A percentile compares a stretch with the other conserved stretches of the same genome.
phyloP scores from a whole-genome alignment of 2,797 vertebrate species.

The Gorsachius magnificus region DNA sequence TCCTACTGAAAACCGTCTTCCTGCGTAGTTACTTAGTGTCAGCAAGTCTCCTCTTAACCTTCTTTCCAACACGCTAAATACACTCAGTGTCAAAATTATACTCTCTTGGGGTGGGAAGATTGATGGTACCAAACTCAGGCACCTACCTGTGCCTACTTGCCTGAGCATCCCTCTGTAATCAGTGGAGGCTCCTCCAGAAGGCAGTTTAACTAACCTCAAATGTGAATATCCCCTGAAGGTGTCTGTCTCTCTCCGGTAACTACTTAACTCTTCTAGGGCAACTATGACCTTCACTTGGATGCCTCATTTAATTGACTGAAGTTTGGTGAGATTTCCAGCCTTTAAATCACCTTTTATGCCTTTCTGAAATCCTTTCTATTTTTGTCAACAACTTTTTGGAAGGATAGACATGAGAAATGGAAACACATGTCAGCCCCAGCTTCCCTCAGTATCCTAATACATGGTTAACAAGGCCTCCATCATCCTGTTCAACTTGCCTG shows the following conservation, averaged over 20 bases:
- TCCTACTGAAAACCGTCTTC: background rate
- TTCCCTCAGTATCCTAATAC: background rate
- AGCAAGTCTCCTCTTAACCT: background rate
- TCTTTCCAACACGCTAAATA: conserved; percentile 3
- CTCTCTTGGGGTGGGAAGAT: background rate
- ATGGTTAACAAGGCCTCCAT: background rate
- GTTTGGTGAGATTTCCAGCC: background rate
- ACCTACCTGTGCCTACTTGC: background rate
- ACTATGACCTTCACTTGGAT: background rate
- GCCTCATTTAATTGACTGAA: background rate
- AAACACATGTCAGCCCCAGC: background rate
- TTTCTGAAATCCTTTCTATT: background rate
- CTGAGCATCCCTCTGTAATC: background rate
- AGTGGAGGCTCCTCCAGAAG: background rate
- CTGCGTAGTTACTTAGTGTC: background rate
- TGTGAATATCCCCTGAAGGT: background rate
- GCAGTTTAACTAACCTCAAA: background rate
- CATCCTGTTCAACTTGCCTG: background rate
- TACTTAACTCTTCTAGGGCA: background rate
- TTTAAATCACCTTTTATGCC: background rate
- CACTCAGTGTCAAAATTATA: background rate
- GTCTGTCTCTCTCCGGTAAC: background rate
- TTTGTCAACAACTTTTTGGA: background rate
- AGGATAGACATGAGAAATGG: background rate
- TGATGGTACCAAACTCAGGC: background rate